phyloP scores from a whole-genome alignment of 2,113 vertebrate genomes.

The Struthio camelus region DNA sequence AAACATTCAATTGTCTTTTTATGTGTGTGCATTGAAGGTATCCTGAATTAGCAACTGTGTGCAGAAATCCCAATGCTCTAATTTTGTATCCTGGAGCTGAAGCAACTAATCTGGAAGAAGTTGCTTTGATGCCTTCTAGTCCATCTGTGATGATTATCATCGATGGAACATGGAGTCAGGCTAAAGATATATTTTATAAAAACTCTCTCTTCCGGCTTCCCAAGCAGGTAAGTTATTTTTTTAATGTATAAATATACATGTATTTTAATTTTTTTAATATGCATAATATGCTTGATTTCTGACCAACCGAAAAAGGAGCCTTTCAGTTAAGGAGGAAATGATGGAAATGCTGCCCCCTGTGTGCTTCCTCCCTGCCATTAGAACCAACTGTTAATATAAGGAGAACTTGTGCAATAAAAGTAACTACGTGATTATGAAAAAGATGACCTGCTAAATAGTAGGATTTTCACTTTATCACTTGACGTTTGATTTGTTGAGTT shows the following conservation, averaged over 20 bases:
- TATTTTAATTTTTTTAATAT: neutral
- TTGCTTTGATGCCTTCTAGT: conserved; percentile 67
- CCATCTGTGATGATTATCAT: conserved; percentile 89
- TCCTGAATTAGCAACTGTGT: conserved; percentile 88
- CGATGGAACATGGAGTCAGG: conserved; percentile 97
- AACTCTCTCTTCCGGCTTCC: conserved; percentile 91
- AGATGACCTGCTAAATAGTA: neutral
- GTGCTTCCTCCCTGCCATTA: neutral
- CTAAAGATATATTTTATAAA: conserved; percentile 96
- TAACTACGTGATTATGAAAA: neutral
- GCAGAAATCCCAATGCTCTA: conserved; percentile 84
- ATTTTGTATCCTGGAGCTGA: conserved; percentile 92
- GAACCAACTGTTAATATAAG: neutral
- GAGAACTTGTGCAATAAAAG: neutral
- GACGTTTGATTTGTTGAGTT: neutral
- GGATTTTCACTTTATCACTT: neutral
- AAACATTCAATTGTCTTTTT: neutral
- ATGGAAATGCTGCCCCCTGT: neutral
- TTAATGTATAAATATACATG: neutral
- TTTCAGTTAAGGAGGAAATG: neutral
- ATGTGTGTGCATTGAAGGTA: conserved; percentile 77
- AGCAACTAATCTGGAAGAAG: conserved; percentile 87
- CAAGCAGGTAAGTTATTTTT: conserved; percentile 83
- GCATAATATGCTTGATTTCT: neutral
- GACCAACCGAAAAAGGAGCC: neutral